A percentile compares a stretch with the other conserved stretches of the same genome.
Conservation (phyloP, 2,888 invertebrate genomes). For the Drosophila cyrtoloma region DNA sequence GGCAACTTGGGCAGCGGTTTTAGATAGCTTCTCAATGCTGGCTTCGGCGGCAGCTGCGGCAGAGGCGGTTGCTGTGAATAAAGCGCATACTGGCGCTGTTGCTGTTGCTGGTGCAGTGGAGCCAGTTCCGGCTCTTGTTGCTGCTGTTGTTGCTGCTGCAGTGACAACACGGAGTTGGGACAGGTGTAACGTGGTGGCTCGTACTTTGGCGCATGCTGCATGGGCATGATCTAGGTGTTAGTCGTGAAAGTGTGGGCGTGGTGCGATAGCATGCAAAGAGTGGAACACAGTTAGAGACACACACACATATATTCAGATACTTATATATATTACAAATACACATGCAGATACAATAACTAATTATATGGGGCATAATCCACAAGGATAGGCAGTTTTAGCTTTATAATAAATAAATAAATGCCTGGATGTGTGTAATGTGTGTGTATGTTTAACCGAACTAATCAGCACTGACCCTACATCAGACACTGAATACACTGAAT, state of each 20-base stretch:
- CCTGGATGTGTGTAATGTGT: conserved; percentile 2
- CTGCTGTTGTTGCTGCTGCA: conserved; percentile 79
- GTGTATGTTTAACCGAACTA: background rate
- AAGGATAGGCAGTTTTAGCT: background rate
- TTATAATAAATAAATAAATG: conserved; percentile 1
- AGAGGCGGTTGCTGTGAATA: conserved; percentile 81
- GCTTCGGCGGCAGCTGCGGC: conserved; percentile 85
- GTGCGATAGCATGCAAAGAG: conserved; percentile 67
- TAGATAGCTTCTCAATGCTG: conserved; percentile 84
- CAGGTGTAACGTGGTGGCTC: conserved; percentile 85
- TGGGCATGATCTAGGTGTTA: conserved; percentile 82
- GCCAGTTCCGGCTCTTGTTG: conserved; percentile 50
- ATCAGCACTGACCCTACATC: background rate
- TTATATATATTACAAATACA: conserved; percentile 10
- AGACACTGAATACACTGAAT: background rate
- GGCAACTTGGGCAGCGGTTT: conserved; percentile 88
- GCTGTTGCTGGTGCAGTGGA: conserved; percentile 53
- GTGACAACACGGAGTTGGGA: conserved; percentile 83
- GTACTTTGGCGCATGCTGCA: conserved; percentile 85
- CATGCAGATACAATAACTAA: background rate
- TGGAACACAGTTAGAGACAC: conserved; percentile 62
- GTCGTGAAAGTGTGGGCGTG: conserved; percentile 43
- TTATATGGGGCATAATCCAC: conserved; percentile 1
- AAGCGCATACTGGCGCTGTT: conserved; percentile 78
- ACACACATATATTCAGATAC: conserved; percentile 56